Evolutionary conservation across 2,888 invertebrate species (phyloP), one percentile per base, ranked within the genome.

Genomic region (Helobdella robusta): DNA sequence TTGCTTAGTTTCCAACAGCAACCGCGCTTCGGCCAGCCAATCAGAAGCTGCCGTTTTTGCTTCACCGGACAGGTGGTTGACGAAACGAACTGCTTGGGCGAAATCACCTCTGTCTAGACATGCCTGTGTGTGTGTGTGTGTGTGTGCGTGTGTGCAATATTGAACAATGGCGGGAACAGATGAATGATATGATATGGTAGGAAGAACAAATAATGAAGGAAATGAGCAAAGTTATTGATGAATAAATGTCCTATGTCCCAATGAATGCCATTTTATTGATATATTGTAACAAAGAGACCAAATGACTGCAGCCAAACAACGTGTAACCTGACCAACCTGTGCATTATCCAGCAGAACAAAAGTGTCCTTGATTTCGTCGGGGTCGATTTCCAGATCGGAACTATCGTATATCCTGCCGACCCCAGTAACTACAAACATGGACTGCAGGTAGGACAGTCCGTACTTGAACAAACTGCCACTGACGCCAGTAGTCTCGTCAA

Each of bases 311-410:
- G n/a, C n/a, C n/a, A n/a, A n/a, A n/a, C n/a, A n/a, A n/a, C n/a
- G n/a, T n/a, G n/a, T n/a, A n/a, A n/a, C n/a, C n/a, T n/a, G n/a
- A n/a, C n/a, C n/a, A n/a, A 62, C 62, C 34, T 62, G 69, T 20
- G 94, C 92, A 75, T 93, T 85, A 73, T 89, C 87, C 48, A 97
- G 84, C 72, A 97, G 86, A 73, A 91, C 89, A 77, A 88, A 91
- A 0, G 92, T 91, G 79, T 87, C 87, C 74, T 92, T 81, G 11
- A 72, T 62, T 1, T 70, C 70, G 20, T 71, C 18, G 35, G 75
- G 72, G 3, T 76, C 68, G 36, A 71, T 70, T 11, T 74, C 75
- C 4, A 67, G 65, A 18, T 72, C 72, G 0, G 64, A 44, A 2
- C n/a, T 48, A 28, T 46, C 35, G 34, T 56, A 61, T 23, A 85